Conservation (phyloP, 2,797 vertebrate genomes). For the Ficedula albicollis region DNA sequence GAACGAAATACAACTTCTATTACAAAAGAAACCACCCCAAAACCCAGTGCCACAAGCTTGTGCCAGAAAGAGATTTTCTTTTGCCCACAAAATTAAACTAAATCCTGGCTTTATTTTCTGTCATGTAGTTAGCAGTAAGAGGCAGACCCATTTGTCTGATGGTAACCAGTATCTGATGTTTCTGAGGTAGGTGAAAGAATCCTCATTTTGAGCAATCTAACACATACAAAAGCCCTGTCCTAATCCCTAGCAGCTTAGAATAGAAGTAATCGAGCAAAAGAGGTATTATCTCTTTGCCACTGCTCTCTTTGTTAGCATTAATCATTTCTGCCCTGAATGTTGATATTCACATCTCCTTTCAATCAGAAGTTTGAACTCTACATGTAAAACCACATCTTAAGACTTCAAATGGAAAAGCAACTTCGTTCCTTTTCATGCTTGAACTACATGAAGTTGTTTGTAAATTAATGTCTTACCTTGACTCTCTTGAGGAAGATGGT, state of each 20-base stretch:
- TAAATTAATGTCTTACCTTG: constrained; percentile 81
- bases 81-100: not conserved
- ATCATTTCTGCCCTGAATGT: not conserved
- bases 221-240: not conserved
- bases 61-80: not conserved
- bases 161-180: not conserved
- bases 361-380: not conserved
- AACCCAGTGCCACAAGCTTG: not conserved
- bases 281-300: not conserved
- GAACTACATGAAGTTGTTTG: not conserved
- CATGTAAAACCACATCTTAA: not conserved
- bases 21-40: not conserved
- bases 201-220: constrained; percentile 2
- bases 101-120: not conserved
- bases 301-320: constrained; percentile 3
- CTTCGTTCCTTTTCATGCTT: not conserved
- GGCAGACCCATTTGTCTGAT: not conserved
- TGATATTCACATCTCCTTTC: not conserved
- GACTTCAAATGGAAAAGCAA: not conserved
- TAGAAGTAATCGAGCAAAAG: not conserved
- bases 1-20: constrained; percentile 39
- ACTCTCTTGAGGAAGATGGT: constrained; percentile 91
- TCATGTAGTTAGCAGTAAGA: not conserved
- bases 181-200: not conserved
- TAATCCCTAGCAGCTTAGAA: constrained; percentile 11